Conservation (phyloP, 2,888 invertebrate genomes). For the Clistopyga incitator region DNA sequence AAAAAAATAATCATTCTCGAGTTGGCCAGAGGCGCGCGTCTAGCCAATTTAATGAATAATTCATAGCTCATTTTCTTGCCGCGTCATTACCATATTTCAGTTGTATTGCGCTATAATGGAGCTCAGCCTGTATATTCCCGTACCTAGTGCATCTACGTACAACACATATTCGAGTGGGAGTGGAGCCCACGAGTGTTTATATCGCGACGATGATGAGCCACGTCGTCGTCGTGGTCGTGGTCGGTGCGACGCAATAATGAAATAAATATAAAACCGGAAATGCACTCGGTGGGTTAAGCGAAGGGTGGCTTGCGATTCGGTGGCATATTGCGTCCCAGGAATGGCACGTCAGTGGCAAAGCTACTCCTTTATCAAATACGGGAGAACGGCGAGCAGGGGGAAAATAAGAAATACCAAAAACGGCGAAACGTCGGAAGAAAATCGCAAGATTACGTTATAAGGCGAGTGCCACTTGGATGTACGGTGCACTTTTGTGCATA, state of each 20-base stretch:
- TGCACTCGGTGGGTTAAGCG: background rate
- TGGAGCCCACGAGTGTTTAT: conserved; percentile 40
- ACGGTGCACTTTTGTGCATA: conserved; percentile 10
- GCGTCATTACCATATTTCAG: conserved; percentile 67
- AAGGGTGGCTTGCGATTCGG: background rate
- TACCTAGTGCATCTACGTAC: conserved; percentile 17
- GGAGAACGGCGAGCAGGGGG: background rate
- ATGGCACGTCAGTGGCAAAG: background rate
- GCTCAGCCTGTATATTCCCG: conserved; percentile 43
- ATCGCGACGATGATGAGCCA: conserved; percentile 30
- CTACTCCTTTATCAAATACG: background rate
- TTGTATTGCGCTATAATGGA: conserved; percentile 44
- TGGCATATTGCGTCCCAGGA: background rate
- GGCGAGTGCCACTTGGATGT: conserved; percentile 19
- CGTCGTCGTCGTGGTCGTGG: conserved; percentile 11
- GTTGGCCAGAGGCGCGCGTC: conserved; percentile 44
- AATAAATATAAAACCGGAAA: conserved; percentile 11
- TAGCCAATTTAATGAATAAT: conserved; percentile 67
- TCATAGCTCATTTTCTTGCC: conserved; percentile 67
- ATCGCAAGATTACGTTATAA: conserved; percentile 26
- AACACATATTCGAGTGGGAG: conserved; percentile 33
- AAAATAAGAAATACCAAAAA: conserved; percentile 22
- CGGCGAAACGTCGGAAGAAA: conserved; percentile 3
- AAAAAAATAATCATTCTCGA: conserved; percentile 45
- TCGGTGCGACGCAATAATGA: background rate